Evolutionary conservation across 1,140 invertebrate genomes (phyloP).

Genomic region (Heliconius melpomene): DNA sequence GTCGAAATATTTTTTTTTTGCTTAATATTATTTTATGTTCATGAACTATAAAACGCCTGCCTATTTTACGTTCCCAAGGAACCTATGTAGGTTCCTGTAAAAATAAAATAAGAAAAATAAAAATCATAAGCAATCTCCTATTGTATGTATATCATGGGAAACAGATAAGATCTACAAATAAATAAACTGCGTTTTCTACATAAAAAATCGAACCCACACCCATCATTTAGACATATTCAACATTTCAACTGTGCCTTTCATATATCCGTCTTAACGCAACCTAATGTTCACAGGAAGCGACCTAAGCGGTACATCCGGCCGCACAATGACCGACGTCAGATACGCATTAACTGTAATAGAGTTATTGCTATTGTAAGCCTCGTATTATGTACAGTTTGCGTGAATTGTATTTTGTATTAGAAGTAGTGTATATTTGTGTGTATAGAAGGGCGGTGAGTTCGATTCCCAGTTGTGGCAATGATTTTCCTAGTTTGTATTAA

Average conservation of each 20-base stretch:
- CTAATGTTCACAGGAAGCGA: conserved; percentile 19
- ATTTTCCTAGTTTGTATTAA: too few species aligned
- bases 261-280: conserved; percentile 6
- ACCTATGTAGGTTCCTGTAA: too few species aligned
- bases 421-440: background rate
- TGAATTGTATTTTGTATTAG: background rate
- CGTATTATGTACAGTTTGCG: conserved; percentile 19
- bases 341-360: conserved; percentile 40
- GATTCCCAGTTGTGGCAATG: too few species aligned
- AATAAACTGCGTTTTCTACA: background rate
- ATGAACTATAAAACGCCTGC: too few species aligned
- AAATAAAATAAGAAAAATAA: too few species aligned
- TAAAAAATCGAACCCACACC: background rate
- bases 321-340: conserved; percentile 37
- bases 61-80: too few species aligned
- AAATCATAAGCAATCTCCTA: too few species aligned
- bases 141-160: too few species aligned
- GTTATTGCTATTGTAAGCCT: conserved; percentile 27
- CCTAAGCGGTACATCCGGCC: conserved; percentile 26
- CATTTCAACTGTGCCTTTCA: background rate
- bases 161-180: too few species aligned
- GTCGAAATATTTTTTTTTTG: too few species aligned
- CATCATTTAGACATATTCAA: background rate
- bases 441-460: too few species aligned
- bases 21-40: too few species aligned